Evolutionary conservation across 2,888 invertebrate genomes (phyloP), one percentile per base, ranked within the genome.

Genomic region (Hypomecis punctinalis): DNA sequence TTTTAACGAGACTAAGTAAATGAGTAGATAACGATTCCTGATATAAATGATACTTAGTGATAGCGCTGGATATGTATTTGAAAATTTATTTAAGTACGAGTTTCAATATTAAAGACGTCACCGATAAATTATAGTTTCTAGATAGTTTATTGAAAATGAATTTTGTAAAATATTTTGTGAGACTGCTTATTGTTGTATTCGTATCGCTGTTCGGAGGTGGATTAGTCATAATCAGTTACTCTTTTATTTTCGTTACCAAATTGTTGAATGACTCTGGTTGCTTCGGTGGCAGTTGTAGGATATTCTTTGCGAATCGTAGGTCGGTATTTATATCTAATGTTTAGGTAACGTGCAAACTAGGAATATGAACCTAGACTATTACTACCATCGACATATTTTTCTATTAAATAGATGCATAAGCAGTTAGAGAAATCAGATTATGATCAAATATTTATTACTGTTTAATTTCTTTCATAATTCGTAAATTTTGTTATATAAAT

Each of bases 111-210:
- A 84, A 87, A 86, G 86, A 86, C 85, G 88, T 88, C 90, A 89
- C 88, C 88, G 88, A 87, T 89, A 86, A 82, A 84, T 84, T 83
- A 86, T 90, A 90, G 89, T 87, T 89, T 89, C 85, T 91, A 91
- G 89, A 89, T 91, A 91, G 92, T 90, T 91, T 90, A 90, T 89
- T 89, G 84, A 87, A 83, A 82, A 80, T 77, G 80, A 84, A 86
- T 85, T 89, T 89, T 93, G 91, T 91, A 91, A 88, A 89, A 91
- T 91, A 90, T 89, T 92, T 88, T 86, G 91, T 91, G 93, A 93
- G 93, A 93, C 93, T 93, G 93, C 93, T 93, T 93, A 89, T 88
- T 93, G 93, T 92, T 92, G 91, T 91, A 91, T 86, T 91, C 85
- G 90, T 91, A 88, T 83, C 82, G 91, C 91, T 90, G 89, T 88